Percentiles rank a stretch among this genome's conserved stretches.
These are phyloP conservation scores for Bombus huntii DNA, from an alignment of 1,140 invertebrate species.

Conservation along the genomic window DNA sequence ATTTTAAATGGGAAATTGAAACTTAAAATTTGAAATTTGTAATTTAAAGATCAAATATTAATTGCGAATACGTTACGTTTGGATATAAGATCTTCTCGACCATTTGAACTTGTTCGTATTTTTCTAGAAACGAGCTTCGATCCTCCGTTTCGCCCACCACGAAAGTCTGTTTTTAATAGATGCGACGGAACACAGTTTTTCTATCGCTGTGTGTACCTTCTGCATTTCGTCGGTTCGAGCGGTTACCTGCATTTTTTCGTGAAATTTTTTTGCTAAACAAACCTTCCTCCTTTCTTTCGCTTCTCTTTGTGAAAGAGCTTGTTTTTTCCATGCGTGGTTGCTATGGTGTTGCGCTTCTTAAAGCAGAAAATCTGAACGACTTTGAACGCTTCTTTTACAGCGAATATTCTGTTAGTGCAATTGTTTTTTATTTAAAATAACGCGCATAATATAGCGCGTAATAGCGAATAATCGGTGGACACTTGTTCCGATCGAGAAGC, in stretches of 20 bases:
- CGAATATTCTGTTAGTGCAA: neutral
- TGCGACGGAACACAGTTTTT: slow-evolving; percentile 7
- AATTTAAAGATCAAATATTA: neutral
- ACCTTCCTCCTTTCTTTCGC: slow-evolving; percentile 10
- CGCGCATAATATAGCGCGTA: too few relatives aligned
- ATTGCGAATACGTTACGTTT: neutral
- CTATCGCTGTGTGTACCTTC: neutral
- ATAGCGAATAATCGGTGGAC: too few relatives aligned
- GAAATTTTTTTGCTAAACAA: slow-evolving; percentile 40
- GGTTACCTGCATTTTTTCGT: slow-evolving; percentile 31
- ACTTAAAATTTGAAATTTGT: neutral
- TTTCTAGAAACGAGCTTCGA: neutral
- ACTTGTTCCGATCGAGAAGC: too few relatives aligned
- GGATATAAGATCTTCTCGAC: neutral
- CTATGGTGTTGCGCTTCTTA: neutral
- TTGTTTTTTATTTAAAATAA: too few relatives aligned
- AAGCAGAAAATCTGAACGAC: neutral
- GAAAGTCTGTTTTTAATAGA: neutral
- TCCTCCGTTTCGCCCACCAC: neutral
- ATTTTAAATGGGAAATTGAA: neutral
- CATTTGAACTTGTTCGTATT: neutral
- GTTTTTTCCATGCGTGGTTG: slow-evolving; percentile 29
- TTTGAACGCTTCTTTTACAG: neutral
- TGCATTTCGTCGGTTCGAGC: neutral
- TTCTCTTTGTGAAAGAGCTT: neutral